phyloP scores from a whole-genome alignment of 2,113 vertebrate genomes.

The Colaptes auratus region DNA sequence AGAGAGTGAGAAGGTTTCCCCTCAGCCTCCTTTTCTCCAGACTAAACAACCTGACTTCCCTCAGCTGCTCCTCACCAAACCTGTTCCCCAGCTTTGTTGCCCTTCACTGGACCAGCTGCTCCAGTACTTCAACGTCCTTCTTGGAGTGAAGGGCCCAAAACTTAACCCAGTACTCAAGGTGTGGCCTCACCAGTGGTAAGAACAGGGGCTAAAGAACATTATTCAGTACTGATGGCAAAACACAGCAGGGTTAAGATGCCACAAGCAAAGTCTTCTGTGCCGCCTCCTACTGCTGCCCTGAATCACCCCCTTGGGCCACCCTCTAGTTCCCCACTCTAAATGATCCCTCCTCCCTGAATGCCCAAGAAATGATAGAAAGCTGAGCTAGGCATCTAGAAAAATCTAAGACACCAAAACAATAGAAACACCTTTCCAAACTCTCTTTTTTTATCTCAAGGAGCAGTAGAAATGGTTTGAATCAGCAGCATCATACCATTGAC shows the following conservation, averaged over 20 bases:
- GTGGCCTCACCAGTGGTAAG: too few relatives aligned
- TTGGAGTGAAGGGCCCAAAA: too few relatives aligned
- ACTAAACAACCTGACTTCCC: too few relatives aligned
- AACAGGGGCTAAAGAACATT: not conserved
- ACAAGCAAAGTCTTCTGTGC: not conserved
- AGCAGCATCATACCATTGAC: not conserved
- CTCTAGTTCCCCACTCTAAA: not conserved
- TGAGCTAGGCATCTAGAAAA: not conserved
- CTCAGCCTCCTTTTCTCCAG: too few relatives aligned
- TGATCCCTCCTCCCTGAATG: not conserved
- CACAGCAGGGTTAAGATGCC: not conserved
- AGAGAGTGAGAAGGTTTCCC: too few relatives aligned
- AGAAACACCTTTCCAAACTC: not conserved
- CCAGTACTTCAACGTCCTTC: too few relatives aligned
- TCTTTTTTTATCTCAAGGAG: not conserved
- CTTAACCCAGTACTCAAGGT: too few relatives aligned
- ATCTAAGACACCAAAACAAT: not conserved
- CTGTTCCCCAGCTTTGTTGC: too few relatives aligned
- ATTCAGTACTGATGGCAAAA: rapidly evolving
- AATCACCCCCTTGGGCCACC: not conserved
- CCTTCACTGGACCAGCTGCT: too few relatives aligned
- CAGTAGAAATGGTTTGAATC: rapidly evolving
- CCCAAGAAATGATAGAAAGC: not conserved
- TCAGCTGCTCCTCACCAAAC: too few relatives aligned
- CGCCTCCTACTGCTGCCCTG: not conserved